A percentile compares a stretch with the other conserved stretches of the same genome.
phyloP scores from a whole-genome alignment of 2,113 vertebrate genomes.

The Lepus europaeus region DNA sequence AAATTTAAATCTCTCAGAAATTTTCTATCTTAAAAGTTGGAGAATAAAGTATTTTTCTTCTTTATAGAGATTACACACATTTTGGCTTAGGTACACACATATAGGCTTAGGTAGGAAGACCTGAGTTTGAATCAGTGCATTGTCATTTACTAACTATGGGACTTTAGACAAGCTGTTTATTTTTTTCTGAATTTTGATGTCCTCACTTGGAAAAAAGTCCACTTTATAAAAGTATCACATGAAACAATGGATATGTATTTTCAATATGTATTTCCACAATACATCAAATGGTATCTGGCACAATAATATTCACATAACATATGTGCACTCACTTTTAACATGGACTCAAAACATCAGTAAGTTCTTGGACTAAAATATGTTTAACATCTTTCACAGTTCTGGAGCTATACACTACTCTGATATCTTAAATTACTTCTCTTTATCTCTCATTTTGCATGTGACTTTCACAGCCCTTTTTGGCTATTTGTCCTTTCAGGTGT shows the following conservation, averaged over 20 bases:
- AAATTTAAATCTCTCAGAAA: too few relatives aligned
- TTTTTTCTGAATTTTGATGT: constrained; percentile 53
- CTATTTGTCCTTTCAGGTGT: not conserved
- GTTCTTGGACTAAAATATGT: not conserved
- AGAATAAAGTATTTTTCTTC: too few relatives aligned
- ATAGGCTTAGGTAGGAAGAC: not conserved
- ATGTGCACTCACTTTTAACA: constrained; percentile 9
- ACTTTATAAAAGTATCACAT: not conserved
- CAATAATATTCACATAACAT: not conserved
- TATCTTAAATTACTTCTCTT: not conserved
- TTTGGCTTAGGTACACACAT: too few relatives aligned
- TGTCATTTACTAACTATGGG: not conserved
- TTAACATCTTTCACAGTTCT: not conserved
- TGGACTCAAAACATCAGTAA: not conserved
- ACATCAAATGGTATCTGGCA: not conserved
- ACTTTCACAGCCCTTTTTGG: not conserved
- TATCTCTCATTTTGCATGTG: not conserved
- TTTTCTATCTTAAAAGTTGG: too few relatives aligned
- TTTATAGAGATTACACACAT: too few relatives aligned
- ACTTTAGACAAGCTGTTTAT: not conserved
- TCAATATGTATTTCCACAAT: not conserved
- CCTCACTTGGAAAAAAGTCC: not conserved
- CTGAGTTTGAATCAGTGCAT: not conserved
- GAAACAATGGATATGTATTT: not conserved
- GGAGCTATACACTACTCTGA: not conserved